Evolutionary conservation across 2,888 invertebrate species (phyloP).

Genomic region (Octonoba sinensis): DNA sequence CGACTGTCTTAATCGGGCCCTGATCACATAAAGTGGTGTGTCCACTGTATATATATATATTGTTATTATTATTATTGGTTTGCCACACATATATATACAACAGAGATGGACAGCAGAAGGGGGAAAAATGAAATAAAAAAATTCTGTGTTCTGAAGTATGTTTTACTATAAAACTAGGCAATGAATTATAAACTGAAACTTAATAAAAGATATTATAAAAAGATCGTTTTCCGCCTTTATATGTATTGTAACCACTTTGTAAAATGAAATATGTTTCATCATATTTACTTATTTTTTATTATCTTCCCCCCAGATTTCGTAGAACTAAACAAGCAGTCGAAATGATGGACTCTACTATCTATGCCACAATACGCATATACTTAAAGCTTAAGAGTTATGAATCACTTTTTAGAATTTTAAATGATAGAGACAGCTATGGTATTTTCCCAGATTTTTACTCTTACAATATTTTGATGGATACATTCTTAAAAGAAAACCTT

Average conservation of each 20-base stretch:
- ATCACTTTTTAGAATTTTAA: slow-evolving; percentile 80
- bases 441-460: slow-evolving; percentile 87
- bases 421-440: slow-evolving; percentile 88
- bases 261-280: too few species aligned
- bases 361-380: slow-evolving; percentile 79
- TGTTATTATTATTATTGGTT: too few species aligned
- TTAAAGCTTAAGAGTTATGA: slow-evolving; percentile 75
- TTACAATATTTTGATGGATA: slow-evolving; percentile 85
- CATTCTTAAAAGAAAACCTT: slow-evolving; percentile 80
- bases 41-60: too few species aligned
- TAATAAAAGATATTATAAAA: too few species aligned
- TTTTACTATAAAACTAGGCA: not conserved
- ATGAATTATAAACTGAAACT: not conserved
- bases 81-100: too few species aligned
- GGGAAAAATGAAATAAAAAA: too few species aligned
- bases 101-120: too few species aligned
- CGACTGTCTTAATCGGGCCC: too few species aligned
- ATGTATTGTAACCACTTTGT: too few species aligned
- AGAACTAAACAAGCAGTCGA: slow-evolving; percentile 80
- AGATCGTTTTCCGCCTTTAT: too few species aligned
- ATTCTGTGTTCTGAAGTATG: too few species aligned
- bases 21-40: too few species aligned
- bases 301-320: slow-evolving; percentile 74
- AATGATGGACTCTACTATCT: slow-evolving; percentile 83
- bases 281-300: not conserved